These are phyloP conservation scores for Drosophila paramelanica DNA, from an alignment of 2,888 invertebrate genomes.

Conservation along the genomic window DNA sequence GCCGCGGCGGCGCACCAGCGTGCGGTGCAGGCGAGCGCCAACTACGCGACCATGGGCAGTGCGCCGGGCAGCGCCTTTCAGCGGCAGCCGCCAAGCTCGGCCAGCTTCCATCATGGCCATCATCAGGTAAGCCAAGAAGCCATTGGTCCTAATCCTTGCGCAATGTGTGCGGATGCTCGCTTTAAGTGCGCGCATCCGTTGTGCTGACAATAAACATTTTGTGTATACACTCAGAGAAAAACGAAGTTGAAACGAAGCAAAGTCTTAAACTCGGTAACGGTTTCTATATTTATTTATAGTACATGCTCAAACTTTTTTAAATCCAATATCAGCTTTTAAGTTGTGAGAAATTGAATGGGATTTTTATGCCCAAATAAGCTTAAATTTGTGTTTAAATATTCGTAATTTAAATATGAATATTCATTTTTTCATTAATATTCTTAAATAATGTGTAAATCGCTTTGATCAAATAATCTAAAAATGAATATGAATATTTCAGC, in stretches of 20 bases:
- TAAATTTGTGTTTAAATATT: too few species aligned
- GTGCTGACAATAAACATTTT: constrained; percentile 5
- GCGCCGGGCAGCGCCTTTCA: constrained; percentile 83
- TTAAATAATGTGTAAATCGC: too few species aligned
- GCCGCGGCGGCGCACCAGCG: constrained; percentile 69
- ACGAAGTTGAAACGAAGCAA: neutral
- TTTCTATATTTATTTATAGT: too few species aligned
- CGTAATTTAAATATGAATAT: too few species aligned
- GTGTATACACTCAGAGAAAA: neutral
- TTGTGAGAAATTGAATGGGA: too few species aligned
- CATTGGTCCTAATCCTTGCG: constrained; percentile 51
- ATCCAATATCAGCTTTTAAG: too few species aligned
- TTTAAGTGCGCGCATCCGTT: constrained; percentile 67
- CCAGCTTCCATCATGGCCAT: constrained; percentile 83
- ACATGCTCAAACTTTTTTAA: too few species aligned
- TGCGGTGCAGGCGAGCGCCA: constrained; percentile 69
- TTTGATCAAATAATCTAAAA: too few species aligned
- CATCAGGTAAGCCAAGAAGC: constrained; percentile 75
- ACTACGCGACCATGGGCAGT: constrained; percentile 80
- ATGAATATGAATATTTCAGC: too few species aligned
- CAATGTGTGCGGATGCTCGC: constrained; percentile 47
- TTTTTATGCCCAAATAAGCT: too few species aligned
- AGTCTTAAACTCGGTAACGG: too few species aligned
- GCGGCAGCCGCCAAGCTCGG: constrained; percentile 74
- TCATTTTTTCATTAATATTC: too few species aligned